Evolutionary conservation across 2,797 vertebrate genomes (phyloP), one percentile per base, ranked within the genome.

Genomic region (Paguma larvata): DNA sequence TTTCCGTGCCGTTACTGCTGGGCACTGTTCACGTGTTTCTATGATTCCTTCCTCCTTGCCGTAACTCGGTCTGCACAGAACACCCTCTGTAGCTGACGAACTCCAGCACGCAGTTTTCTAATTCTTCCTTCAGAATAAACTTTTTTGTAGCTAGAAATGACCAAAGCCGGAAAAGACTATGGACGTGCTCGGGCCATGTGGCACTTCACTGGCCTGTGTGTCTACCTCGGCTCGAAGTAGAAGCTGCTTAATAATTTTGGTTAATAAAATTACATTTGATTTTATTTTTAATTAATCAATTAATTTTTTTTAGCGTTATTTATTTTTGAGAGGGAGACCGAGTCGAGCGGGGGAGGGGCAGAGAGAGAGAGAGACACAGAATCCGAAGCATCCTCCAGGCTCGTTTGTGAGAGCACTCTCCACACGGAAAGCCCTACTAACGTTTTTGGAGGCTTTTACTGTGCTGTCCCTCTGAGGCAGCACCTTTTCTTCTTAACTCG

Each of bases 41-140:
- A 34, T 79, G 41, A 68, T 92, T 85, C 68, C 23, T 41, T 38
- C 34, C 79, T 75, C 30, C 18, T 88, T 87, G 77, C 78, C 91
- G 1, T 82, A 78, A 83, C 79, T 94, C 48, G 27, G 0, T 82
- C 86, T 93, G 32, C 82, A 67, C 44, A 77, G 79, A 88, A n/a
- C 3, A 68, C 41, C 78, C 70, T 94, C 83, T 92, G 25, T 78
- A 56, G 51, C 89, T 94, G 65, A 11, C 32, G 73, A 75, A 32
- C 44, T 48, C 44, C 10, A 32, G 44, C 44, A 30, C 38, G 14
- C 23, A 89, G 83, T 67, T 89, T 91, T 65, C 56, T 41, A 90
- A 13, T 78, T 89, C 82, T 85, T 82, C 80, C 79, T 67, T 95
- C 16, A 80, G n/a, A 95, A 65, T 88, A 41, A 84, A 83, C 15